phyloP scores from a whole-genome alignment of 2,113 vertebrate species.

The Lepus americanus region DNA sequence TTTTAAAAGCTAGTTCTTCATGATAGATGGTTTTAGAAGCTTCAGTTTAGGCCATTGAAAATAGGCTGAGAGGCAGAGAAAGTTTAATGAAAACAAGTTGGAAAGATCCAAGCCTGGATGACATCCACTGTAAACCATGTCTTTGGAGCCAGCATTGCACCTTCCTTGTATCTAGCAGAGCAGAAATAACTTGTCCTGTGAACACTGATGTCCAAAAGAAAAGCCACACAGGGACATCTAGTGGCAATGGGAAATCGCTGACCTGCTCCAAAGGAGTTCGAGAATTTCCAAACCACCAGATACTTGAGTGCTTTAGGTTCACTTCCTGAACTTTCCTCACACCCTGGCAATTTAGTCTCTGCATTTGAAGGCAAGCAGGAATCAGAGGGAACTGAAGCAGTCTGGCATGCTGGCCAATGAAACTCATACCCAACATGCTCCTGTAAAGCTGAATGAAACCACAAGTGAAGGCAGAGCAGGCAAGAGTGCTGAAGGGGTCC shows the following conservation, averaged over 20 bases:
- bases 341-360: constrained; percentile 25
- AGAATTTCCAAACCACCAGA: constrained; percentile 39
- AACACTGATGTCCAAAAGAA: constrained; percentile 79
- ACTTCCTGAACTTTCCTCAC: constrained; percentile 22
- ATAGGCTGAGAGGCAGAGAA: background rate
- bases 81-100: background rate
- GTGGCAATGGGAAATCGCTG: constrained; percentile 80
- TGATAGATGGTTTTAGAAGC: background rate
- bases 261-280: constrained; percentile 58
- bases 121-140: constrained; percentile 16
- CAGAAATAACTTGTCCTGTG: constrained; percentile 22
- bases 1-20: background rate
- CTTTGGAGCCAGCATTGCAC: background rate
- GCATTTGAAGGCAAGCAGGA: background rate
- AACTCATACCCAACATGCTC: background rate
- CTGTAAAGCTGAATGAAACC: background rate
- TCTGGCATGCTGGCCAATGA: background rate
- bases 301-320: background rate
- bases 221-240: constrained; percentile 91
- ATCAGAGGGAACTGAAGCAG: background rate
- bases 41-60: background rate
- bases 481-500: background rate
- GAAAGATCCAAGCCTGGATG: background rate
- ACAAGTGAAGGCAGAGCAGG: background rate
- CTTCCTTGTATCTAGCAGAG: constrained; percentile 27